Evolutionary conservation across 2,888 invertebrate species (phyloP), one percentile per base, ranked within the genome.

Genomic region (Euspilapteryx auroguttella): DNA sequence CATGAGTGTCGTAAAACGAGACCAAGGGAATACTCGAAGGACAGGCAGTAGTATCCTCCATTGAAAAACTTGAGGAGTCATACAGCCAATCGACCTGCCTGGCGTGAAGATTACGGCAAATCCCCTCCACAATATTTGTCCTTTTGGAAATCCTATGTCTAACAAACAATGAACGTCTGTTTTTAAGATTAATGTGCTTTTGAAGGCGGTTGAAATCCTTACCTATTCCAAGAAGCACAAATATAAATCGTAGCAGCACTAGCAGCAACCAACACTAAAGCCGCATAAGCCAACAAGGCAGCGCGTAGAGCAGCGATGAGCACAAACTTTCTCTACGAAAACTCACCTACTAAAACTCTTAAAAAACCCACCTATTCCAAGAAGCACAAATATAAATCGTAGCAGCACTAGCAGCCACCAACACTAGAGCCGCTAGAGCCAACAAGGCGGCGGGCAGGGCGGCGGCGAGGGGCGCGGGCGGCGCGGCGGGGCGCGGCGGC

Each of bases 161-260:
- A n/a, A n/a, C n/a, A n/a, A n/a, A n/a, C n/a, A n/a, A n/a, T n/a
- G n/a, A n/a, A n/a, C n/a, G n/a, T n/a, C n/a, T n/a, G n/a, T n/a
- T n/a, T n/a, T n/a, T n/a, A n/a, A n/a, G n/a, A n/a, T n/a, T n/a
- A n/a, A n/a, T n/a, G n/a, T n/a, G n/a, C n/a, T n/a, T n/a, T n/a
- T n/a, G n/a, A n/a, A n/a, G n/a, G n/a, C n/a, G n/a, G n/a, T n/a
- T n/a, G n/a, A n/a, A n/a, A 7, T 12, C 51, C 66, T 71, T 57
- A 92, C 91, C 89, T 89, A 30, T 92, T 90, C 92, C 94, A 95
- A 1, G 94, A 94, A 29, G 94, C 86, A 57, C 94, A 93, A 34
- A 95, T 92, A 51, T 95, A 94, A 28, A 94, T 84, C 26, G 95
- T 94, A 4, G 94, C 95, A 28, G 90, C 87, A 8, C 89, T 79